A percentile compares a stretch with the other conserved stretches of the same genome.
Conservation (phyloP, 1,140 invertebrate genomes). For the Temnothorax longispinosus region DNA sequence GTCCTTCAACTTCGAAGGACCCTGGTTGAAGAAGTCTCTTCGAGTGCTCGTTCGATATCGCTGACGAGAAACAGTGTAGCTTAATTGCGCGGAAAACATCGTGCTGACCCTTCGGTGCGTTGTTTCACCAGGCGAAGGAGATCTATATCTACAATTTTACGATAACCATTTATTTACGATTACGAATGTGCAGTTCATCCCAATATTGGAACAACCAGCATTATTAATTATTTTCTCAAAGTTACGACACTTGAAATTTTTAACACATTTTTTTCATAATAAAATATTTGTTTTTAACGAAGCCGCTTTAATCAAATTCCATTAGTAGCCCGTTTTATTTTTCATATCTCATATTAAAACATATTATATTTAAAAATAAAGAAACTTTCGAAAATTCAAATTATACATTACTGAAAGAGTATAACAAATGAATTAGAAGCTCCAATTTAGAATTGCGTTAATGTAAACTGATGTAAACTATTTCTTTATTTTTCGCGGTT, state of each 20-base stretch:
- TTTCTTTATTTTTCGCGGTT: neutral
- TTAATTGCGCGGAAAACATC: conserved; percentile 64
- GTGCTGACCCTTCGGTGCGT: neutral
- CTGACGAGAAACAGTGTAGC: conserved; percentile 65
- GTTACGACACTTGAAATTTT: neutral
- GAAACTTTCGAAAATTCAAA: neutral
- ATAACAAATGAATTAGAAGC: neutral
- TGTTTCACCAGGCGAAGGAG: neutral
- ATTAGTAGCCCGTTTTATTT: neutral
- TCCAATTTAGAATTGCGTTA: neutral
- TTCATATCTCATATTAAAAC: neutral
- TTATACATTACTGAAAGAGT: neutral
- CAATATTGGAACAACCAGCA: neutral
- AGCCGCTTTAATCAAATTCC: neutral
- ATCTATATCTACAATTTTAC: neutral
- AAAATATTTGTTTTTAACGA: neutral
- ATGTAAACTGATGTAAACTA: neutral
- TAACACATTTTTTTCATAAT: neutral
- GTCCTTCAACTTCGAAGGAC: conserved; percentile 53
- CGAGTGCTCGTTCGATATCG: conserved; percentile 62
- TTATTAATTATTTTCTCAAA: neutral
- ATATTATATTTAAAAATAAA: neutral
- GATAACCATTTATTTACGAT: neutral
- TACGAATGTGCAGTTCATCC: neutral
- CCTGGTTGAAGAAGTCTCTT: conserved; percentile 6